Evolutionary conservation across 2,888 invertebrate genomes (phyloP), one percentile per base, ranked within the genome.

Genomic region (Invenusta paracnida): DNA sequence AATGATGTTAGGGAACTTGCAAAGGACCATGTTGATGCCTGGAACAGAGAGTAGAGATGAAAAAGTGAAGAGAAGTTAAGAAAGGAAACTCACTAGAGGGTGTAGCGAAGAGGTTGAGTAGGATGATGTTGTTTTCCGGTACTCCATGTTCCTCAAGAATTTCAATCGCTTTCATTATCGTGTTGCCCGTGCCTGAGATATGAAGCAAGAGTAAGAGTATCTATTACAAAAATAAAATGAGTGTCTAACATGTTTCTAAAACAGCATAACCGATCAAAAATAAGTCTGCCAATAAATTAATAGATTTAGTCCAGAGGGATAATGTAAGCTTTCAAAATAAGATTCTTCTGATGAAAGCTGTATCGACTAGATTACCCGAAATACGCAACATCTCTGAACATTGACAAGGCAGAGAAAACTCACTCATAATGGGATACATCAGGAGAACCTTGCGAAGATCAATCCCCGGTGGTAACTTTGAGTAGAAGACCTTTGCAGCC

Each of bases 371-470:
- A n/a, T n/a, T n/a, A n/a, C n/a, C n/a, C n/a, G n/a, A n/a, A n/a
- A n/a, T n/a, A n/a, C n/a, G n/a, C n/a, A n/a, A n/a, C n/a, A n/a
- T n/a, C n/a, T n/a, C n/a, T n/a, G n/a, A n/a, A n/a, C n/a, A n/a
- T n/a, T n/a, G n/a, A n/a, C n/a, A n/a, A n/a, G n/a, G n/a, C n/a
- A n/a, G n/a, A n/a, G n/a, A n/a, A n/a, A n/a, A 31, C 90, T 92
- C 90, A 93, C 97, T 96, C 96, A 99, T 97, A 86, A 98, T 98
- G 11, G 98, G 98, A 92, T 99, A 99, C 96, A 99, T 97, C 0
- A 99, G 93, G 81, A 99, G 93, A 0, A 98, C 96, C 91, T 94
- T 94, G 89, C 98, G 93, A 85, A 94, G 93, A 0, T 95, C 93
- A 88, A 99, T 96, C 91, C 98, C 98, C 88, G 97, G 96, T 0